Percentiles rank a stretch among this genome's conserved stretches.
Conservation (phyloP, 2,113 vertebrate genomes). For the Pagrus major region DNA sequence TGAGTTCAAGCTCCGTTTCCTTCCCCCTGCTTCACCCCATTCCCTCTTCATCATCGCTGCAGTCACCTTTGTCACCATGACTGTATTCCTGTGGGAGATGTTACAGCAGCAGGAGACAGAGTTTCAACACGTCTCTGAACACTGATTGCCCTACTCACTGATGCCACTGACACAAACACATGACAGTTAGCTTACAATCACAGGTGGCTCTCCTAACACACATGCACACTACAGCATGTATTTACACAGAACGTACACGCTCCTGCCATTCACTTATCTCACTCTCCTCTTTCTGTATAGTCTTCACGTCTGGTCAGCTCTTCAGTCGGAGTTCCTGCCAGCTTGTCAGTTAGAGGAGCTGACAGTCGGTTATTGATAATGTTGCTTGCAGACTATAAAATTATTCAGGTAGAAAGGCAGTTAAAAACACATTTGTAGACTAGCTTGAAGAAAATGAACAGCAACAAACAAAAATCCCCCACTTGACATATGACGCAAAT, state of each 20-base stretch:
- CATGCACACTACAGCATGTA: background rate
- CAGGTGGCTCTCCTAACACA: constrained; percentile 2
- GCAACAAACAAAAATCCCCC: background rate
- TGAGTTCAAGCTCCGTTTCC: background rate
- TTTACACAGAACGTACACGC: background rate
- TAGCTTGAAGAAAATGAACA: background rate
- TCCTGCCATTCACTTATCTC: background rate
- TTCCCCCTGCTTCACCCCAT: background rate
- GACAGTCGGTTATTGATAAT: constrained; percentile 30
- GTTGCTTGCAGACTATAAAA: constrained; percentile 11
- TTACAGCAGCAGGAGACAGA: constrained; percentile 14
- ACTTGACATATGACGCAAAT: background rate
- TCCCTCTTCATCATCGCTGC: background rate
- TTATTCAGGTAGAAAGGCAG: background rate
- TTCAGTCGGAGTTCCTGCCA: constrained; percentile 10
- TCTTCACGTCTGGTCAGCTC: constrained; percentile 26
- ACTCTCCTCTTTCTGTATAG: background rate
- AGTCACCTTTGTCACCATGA: background rate
- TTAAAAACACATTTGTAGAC: background rate
- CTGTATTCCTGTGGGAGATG: constrained; percentile 13
- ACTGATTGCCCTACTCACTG: background rate
- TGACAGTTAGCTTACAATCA: background rate
- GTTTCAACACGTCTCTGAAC: background rate
- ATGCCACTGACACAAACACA: background rate
- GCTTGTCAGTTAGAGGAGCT: background rate